Conservation (phyloP, 2,888 invertebrate species). For the Napeogenes inachia region DNA sequence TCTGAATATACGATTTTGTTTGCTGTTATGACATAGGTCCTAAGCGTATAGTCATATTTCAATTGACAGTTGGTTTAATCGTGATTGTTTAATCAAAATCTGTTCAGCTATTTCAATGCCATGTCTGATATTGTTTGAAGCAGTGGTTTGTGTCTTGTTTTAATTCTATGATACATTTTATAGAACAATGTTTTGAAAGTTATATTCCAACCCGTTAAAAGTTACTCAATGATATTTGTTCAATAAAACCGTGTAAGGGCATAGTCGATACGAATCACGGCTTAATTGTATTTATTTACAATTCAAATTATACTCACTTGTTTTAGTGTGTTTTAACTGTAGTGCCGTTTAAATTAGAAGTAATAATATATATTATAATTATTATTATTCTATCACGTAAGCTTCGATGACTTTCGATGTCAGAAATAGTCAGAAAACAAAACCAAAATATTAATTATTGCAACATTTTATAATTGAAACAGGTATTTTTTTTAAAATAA, state of each 20-base stretch:
- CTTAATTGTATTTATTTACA: constrained; percentile 41
- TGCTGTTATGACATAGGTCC: too few species aligned
- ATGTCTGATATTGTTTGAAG: background rate
- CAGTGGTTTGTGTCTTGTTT: background rate
- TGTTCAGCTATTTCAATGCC: background rate
- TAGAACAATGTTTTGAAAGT: constrained; percentile 2
- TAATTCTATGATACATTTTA: background rate
- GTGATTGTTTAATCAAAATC: too few species aligned
- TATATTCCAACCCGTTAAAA: background rate
- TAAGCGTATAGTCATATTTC: too few species aligned
- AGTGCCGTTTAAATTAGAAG: background rate
- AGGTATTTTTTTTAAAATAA: too few species aligned
- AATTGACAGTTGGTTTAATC: too few species aligned
- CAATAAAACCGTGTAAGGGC: constrained; percentile 49
- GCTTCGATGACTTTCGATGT: too few species aligned
- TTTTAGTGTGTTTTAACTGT: background rate
- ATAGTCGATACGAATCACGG: constrained; percentile 47
- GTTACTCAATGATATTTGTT: constrained; percentile 41
- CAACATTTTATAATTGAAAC: too few species aligned
- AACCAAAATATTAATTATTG: too few species aligned
- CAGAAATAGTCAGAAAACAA: too few species aligned
- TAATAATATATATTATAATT: too few species aligned
- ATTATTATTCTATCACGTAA: too few species aligned
- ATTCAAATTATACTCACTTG: constrained; percentile 14
- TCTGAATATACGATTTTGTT: too few species aligned